Percentiles rank a stretch among this genome's conserved stretches.
Evolutionary conservation across 2,888 invertebrate genomes (phyloP).

Genomic region (Diplazon laetatorius): DNA sequence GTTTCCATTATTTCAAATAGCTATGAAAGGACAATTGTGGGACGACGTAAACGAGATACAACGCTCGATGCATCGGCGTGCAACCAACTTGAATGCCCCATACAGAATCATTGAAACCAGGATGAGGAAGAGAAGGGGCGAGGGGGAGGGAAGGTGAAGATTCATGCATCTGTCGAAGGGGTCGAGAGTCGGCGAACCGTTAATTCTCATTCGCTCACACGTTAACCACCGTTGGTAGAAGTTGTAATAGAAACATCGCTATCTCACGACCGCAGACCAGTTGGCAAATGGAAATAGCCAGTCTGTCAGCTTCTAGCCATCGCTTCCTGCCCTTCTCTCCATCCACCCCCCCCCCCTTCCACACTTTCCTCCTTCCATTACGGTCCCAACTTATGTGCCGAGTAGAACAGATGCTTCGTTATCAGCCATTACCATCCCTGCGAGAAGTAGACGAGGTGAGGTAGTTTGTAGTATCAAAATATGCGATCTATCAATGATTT

Average conservation of each 20-base stretch:
- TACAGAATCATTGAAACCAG: too few species aligned
- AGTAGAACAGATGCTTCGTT: slow-evolving; percentile 14
- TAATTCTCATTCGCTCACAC: slow-evolving; percentile 47
- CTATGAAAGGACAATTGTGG: not conserved
- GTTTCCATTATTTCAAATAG: too few species aligned
- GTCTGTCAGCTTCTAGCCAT: slow-evolving; percentile 5
- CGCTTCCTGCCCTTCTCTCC: slow-evolving; percentile 5
- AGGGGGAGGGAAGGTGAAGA: not conserved
- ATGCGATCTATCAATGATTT: slow-evolving; percentile 35
- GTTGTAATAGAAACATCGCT: slow-evolving; percentile 35
- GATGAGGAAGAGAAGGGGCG: not conserved
- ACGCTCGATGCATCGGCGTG: slow-evolving; percentile 18
- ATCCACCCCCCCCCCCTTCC: too few species aligned
- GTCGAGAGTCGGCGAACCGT: slow-evolving; percentile 45
- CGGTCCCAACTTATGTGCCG: not conserved
- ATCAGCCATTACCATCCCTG: slow-evolving; percentile 45
- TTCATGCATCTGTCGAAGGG: slow-evolving; percentile 21
- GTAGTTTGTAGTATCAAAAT: not conserved
- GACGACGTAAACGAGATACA: slow-evolving; percentile 29
- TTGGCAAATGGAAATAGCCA: slow-evolving; percentile 21
- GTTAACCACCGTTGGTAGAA: slow-evolving; percentile 12
- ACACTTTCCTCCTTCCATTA: too few species aligned
- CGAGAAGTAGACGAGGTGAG: not conserved
- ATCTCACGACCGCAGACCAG: slow-evolving; percentile 44
- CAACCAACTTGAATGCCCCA: slow-evolving; percentile 28